These are phyloP conservation scores for Diabrotica undecimpunctata DNA, from an alignment of 1,140 invertebrate species.

Conservation along the genomic window DNA sequence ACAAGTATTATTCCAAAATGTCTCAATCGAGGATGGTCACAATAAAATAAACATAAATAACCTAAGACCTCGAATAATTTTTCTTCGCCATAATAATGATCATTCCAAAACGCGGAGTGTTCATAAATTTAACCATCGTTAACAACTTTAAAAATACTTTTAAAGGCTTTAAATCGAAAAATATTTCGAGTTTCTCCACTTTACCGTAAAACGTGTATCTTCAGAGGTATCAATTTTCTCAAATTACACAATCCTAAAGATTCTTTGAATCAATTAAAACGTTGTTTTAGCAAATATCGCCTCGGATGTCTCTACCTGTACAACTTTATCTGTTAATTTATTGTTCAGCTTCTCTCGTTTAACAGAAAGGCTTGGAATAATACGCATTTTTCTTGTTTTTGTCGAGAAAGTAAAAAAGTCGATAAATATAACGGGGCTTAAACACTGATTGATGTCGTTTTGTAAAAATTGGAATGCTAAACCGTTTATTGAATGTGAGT, in stretches of 20 bases:
- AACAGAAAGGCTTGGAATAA: slow-evolving; percentile 2
- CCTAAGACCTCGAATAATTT: too few species aligned
- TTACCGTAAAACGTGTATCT: slow-evolving; percentile 2
- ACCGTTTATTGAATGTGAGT: too few species aligned
- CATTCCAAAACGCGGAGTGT: too few species aligned
- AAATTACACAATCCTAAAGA: slow-evolving; percentile 2
- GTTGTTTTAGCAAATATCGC: slow-evolving; percentile 2
- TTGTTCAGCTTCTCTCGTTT: not conserved
- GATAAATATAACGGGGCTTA: not conserved
- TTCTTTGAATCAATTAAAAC: slow-evolving; percentile 3
- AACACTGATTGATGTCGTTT: slow-evolving; percentile 1
- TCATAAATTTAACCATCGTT: too few species aligned
- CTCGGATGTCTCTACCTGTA: slow-evolving; percentile 1
- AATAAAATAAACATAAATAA: too few species aligned
- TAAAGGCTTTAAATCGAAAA: not conserved
- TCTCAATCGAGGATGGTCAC: too few species aligned
- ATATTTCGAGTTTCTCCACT: slow-evolving; percentile 2
- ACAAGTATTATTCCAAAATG: too few species aligned
- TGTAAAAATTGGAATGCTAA: slow-evolving; percentile 1
- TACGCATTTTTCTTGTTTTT: slow-evolving; percentile 1
- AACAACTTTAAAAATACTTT: too few species aligned
- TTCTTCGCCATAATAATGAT: too few species aligned
- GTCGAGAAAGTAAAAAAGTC: not conserved
- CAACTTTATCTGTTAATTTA: slow-evolving; percentile 1
- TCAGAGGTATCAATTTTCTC: not conserved